Evolutionary conservation across 2,888 invertebrate genomes (phyloP), one percentile per base, ranked within the genome.

Genomic region (Serrognathus titanus): DNA sequence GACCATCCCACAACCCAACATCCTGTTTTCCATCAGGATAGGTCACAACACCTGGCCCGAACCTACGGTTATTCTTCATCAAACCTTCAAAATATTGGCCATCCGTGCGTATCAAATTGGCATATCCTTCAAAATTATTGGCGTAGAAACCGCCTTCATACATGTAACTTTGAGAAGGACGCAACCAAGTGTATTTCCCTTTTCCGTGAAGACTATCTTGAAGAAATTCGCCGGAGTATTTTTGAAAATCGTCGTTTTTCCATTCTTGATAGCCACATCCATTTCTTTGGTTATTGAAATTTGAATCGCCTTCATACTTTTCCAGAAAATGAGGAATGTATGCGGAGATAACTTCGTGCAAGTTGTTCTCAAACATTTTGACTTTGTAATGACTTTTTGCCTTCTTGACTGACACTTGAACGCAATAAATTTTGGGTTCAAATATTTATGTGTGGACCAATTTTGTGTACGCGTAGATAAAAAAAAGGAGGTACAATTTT

Each of bases 1-100:
- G 70, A 0, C 80, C 81, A 3, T 76, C 66, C 85, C 85, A 85
- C 9, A 84, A 65, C 0, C 85, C 85, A 1, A 84, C 82, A 64
- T 84, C 79, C 62, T 81, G 81, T 5, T 62, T 70, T 1, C 78
- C 74, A 60, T 76, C 68, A 0, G 77, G 60, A 54, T 80, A 71
- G 0, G 79, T 77, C 45, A 80, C 75, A 8, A 83, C 70, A 0
- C 85, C 85, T 1, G 85, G 84, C 37, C 85, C 85, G 74, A 79
- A 84, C 13, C 83, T 79, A 8, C 71, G 55, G 64, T 84, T 80
- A n/a, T 75, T 70, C 63, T 79, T 74, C 66, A 78, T 83, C 10
- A 85, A 61, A 16, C 68, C 67, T 79, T 83, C 71, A 55, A 69
- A 74, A 56, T 78, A 72, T 1, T 69, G 69, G n/a, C 80, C 80